Conservation (phyloP, 2,888 invertebrate species). For the Nomada flava region DNA sequence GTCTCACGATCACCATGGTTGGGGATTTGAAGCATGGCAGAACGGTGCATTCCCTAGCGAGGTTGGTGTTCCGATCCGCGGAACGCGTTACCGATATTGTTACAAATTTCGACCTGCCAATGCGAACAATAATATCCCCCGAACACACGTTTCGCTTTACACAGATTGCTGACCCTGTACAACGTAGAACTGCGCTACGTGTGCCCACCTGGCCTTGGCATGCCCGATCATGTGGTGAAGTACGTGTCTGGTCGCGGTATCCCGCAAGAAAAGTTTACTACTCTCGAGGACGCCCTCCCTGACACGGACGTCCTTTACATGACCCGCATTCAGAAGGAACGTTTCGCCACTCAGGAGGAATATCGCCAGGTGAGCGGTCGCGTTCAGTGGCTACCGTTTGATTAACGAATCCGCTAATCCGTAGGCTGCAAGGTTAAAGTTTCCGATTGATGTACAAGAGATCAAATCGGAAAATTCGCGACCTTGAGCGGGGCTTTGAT, state of each 20-base stretch:
- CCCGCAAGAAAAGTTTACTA: slow-evolving; percentile 89
- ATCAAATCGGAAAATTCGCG: background rate
- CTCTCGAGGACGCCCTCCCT: slow-evolving; percentile 93
- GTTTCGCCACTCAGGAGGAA: slow-evolving; percentile 93
- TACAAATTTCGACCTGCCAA: background rate
- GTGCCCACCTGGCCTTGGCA: slow-evolving; percentile 93
- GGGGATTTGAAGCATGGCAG: slow-evolving; percentile 99
- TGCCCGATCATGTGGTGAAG: slow-evolving; percentile 95
- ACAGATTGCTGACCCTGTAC: slow-evolving; percentile 94
- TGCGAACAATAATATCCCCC: background rate
- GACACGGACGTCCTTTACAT: slow-evolving; percentile 99
- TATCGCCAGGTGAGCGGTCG: slow-evolving; percentile 91
- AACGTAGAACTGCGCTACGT: slow-evolving; percentile 97
- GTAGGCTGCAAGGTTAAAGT: background rate
- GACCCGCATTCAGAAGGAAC: slow-evolving; percentile 98
- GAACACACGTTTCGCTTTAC: background rate
- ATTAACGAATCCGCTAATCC: slow-evolving; percentile 3
- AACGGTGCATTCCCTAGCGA: slow-evolving; percentile 98
- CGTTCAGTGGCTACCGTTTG: background rate
- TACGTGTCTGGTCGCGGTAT: slow-evolving; percentile 93
- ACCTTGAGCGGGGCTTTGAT: slow-evolving; percentile 6
- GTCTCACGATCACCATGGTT: slow-evolving; percentile 98
- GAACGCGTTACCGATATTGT: background rate
- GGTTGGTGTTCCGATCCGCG: slow-evolving; percentile 80
- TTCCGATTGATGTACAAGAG: background rate